Evolutionary conservation across 1,140 invertebrate genomes (phyloP).

Genomic region (Oreohelix idahoensis): DNA sequence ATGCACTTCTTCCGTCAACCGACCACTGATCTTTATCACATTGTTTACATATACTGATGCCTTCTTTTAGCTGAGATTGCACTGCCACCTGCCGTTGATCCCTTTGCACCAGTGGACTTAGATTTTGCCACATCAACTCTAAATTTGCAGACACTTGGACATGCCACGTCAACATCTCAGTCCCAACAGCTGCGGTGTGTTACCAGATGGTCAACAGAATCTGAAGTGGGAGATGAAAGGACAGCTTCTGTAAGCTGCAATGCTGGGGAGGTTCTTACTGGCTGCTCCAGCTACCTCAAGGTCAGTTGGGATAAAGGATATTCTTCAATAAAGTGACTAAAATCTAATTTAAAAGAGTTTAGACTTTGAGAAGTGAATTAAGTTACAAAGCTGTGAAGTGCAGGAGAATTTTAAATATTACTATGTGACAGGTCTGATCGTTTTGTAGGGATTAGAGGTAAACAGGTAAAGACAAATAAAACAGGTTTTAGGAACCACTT

Average conservation of each 20-base stretch:
- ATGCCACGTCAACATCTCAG: not conserved
- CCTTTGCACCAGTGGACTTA: not conserved
- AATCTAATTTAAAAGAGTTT: no score
- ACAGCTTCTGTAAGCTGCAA: not conserved
- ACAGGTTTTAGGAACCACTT: no score
- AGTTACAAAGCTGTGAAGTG: no score
- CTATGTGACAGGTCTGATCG: no score
- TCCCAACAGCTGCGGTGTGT: not conserved
- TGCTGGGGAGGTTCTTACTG: constrained; percentile 1
- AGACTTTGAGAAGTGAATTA: no score
- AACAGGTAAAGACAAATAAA: no score
- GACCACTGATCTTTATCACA: no score
- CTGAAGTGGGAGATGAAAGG: not conserved
- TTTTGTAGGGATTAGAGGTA: no score
- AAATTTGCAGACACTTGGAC: constrained; percentile 14
- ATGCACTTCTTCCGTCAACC: no score
- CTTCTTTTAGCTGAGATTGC: not conserved
- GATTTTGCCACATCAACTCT: not conserved
- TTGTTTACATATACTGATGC: no score
- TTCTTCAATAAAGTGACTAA: no score
- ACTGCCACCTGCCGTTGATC: not conserved
- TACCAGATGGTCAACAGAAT: not conserved
- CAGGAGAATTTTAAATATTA: no score
- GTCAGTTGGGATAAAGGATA: not conserved
- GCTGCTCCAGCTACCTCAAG: constrained; percentile 1